phyloP scores from a whole-genome alignment of 2,888 invertebrate genomes.

The Melanophora roralis region DNA sequence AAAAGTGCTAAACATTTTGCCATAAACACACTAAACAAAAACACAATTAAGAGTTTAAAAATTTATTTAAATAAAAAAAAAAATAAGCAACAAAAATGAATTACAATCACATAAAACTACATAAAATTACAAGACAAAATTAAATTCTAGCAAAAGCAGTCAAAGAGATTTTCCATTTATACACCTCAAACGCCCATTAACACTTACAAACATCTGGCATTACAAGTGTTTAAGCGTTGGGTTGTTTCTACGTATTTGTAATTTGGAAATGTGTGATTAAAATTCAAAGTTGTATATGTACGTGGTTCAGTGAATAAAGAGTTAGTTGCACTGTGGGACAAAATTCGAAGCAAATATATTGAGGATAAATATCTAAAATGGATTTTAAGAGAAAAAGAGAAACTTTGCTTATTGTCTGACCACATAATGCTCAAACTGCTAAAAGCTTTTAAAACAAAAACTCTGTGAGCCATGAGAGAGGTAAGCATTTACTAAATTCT shows the following conservation, averaged over 20 bases:
- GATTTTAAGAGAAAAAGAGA: too few species aligned
- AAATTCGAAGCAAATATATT: too few species aligned
- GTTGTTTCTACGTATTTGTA: conserved; percentile 1
- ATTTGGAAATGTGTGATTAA: not conserved
- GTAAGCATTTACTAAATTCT: too few species aligned
- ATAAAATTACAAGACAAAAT: not conserved
- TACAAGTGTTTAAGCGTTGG: conserved; percentile 10
- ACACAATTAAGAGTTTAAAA: not conserved
- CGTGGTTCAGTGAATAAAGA: not conserved
- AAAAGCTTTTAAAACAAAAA: too few species aligned
- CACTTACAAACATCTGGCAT: not conserved
- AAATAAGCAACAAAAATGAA: too few species aligned
- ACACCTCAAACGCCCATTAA: not conserved
- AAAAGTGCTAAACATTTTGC: conserved; percentile 38
- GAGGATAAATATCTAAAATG: too few species aligned
- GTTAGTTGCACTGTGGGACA: not conserved
- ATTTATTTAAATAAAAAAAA: too few species aligned
- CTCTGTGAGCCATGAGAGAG: too few species aligned
- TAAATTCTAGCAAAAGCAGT: too few species aligned
- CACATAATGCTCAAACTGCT: too few species aligned
- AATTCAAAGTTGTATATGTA: conserved; percentile 8
- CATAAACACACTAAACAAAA: not conserved
- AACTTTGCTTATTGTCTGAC: too few species aligned
- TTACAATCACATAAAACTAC: not conserved
- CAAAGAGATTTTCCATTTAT: too few species aligned